Evolutionary conservation across 1,140 invertebrate genomes (phyloP), one percentile per base, ranked within the genome.

Genomic region (Cydia fagiglandana): DNA sequence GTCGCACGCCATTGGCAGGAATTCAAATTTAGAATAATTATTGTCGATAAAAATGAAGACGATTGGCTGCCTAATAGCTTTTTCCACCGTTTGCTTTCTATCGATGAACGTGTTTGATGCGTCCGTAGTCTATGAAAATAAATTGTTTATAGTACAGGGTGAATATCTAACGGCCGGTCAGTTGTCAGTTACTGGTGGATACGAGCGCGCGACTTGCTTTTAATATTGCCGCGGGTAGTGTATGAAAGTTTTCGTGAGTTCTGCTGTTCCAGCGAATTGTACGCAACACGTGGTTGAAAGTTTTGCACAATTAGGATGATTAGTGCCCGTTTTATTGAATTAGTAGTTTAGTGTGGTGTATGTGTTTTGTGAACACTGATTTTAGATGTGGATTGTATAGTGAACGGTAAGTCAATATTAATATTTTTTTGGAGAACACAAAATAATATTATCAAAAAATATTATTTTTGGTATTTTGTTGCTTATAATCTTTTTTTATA

Each of bases 41-140:
- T 61, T 56, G 76, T 66, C 73, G 73, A 75, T 78, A 73, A 74
- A 78, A 77, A 78, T 73, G 73, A 78, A 75, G 53, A 76, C 66
- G 66, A 20, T 70, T 77, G 64, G 45, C 41, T n/a, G 47, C 66
- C 73, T 73, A 64, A 64, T 68, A 66, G 61, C 34, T 70, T 77
- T 77, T 77, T 77, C 80, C 74, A 77, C 75, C 77, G 66, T 76
- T 75, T 73, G 61, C 64, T 30, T 56, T 77, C 74, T 81, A 83
- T 84, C 80, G 81, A 84, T 85, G 77, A 78, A 78, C 82, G 78
- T 80, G 80, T 79, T 84, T 81, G 78, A 88, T 88, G 84, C 85
- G 86, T 85, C 82, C 78, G 80, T 77, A 78, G 79, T 82, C 79
- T 88, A 89, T 90, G 88, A 88, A 91, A 91, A 91, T 90, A 90